phyloP scores from a whole-genome alignment of 2,797 vertebrate genomes.

The Psittacula derbiana region DNA sequence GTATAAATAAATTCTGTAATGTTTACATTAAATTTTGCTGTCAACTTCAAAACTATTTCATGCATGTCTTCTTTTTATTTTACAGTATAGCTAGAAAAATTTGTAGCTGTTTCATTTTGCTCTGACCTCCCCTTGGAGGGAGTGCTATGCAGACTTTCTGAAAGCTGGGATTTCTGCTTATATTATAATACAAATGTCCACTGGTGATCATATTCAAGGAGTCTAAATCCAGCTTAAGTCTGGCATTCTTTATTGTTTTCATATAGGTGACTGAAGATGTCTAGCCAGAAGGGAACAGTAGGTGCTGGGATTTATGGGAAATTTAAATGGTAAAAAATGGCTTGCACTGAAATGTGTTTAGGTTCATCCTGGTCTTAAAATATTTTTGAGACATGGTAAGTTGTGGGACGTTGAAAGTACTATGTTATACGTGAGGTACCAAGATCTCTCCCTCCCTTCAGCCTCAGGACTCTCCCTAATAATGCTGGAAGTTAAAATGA shows the following conservation, averaged over 20 bases:
- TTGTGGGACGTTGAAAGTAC: not conserved
- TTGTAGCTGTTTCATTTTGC: not conserved
- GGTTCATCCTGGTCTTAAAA: not conserved
- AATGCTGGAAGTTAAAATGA: conserved; percentile 65
- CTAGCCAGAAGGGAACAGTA: not conserved
- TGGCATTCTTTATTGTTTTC: not conserved
- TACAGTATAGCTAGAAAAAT: not conserved
- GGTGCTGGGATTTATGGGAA: not conserved
- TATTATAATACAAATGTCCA: not conserved
- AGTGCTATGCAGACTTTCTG: not conserved
- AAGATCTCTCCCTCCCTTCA: conserved; percentile 7
- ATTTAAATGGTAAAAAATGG: not conserved
- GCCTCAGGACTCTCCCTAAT: conserved; percentile 25
- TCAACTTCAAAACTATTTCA: not conserved
- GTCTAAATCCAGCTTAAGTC: not conserved
- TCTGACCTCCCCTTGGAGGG: not conserved
- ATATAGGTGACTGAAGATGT: not conserved
- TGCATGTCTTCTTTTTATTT: not conserved
- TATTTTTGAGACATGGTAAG: not conserved
- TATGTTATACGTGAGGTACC: not conserved
- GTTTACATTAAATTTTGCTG: not conserved
- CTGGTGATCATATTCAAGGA: not conserved
- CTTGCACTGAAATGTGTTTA: not conserved
- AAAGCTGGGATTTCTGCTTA: not conserved
- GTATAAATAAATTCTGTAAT: not conserved